phyloP scores from a whole-genome alignment of 2,888 invertebrate species.

The Erebia aethiops region DNA sequence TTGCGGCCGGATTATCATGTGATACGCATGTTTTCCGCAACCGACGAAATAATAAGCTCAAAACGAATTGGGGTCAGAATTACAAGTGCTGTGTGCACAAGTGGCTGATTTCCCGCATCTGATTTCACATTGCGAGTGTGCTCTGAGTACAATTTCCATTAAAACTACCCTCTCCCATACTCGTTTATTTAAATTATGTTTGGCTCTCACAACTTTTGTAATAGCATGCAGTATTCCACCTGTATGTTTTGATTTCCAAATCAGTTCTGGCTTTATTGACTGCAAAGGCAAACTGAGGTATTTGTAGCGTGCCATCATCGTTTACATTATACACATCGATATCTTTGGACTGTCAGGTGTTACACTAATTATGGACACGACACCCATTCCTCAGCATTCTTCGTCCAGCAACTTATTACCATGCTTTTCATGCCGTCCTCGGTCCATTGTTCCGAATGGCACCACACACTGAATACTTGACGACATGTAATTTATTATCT shows the following conservation, averaged over 20 bases:
- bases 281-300: no score
- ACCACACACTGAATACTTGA: no score
- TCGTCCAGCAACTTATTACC: no score
- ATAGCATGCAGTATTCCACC: neutral
- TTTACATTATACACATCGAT: no score
- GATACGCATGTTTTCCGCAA: constrained; percentile 14
- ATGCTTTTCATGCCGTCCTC: no score
- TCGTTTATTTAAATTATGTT: constrained; percentile 23
- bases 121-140: constrained; percentile 25
- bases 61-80: constrained; percentile 26
- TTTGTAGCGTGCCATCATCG: no score
- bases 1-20: constrained; percentile 15
- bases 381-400: no score
- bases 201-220: neutral
- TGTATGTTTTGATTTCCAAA: neutral
- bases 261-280: neutral
- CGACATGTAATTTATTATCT: no score
- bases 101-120: constrained; percentile 31
- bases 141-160: constrained; percentile 19
- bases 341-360: no score
- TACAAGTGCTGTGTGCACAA: constrained; percentile 25
- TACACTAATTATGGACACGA: no score
- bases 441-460: no score
- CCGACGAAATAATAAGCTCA: constrained; percentile 22
- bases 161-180: constrained; percentile 13